Percentiles rank a stretch among this genome's conserved stretches.
phyloP scores from a whole-genome alignment of 1,140 invertebrate species.

The Bombus cullumanus region DNA sequence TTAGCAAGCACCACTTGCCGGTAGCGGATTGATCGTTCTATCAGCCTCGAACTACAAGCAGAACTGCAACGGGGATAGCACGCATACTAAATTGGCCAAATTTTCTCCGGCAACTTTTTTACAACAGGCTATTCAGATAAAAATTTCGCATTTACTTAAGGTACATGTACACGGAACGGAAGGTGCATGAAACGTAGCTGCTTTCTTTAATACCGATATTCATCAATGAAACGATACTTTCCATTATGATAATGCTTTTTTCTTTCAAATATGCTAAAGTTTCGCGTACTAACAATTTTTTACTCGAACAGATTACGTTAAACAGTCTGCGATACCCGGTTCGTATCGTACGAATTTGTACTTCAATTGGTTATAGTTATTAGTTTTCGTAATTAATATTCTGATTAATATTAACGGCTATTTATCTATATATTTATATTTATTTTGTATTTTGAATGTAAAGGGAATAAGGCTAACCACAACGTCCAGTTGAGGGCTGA shows the following conservation, averaged over 20 bases:
- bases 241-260: background rate
- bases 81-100: slow-evolving; percentile 7
- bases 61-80: background rate
- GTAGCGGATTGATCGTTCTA: slow-evolving; percentile 48
- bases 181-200: background rate
- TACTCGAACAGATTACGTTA: too few relatives aligned
- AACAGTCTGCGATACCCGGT: accelerated
- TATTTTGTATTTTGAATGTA: too few relatives aligned
- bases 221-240: background rate
- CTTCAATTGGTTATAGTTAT: too few relatives aligned
- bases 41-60: slow-evolving; percentile 19
- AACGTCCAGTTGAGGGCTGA: too few relatives aligned
- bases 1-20: slow-evolving; percentile 31
- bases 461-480: too few relatives aligned
- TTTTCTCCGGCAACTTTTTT: background rate
- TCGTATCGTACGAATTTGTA: too few relatives aligned
- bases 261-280: too few relatives aligned
- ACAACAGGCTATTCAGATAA: background rate
- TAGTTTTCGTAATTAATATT: too few relatives aligned
- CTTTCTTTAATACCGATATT: too few relatives aligned
- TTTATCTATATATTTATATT: too few relatives aligned
- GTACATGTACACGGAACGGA: background rate
- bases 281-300: too few relatives aligned
- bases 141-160: background rate
- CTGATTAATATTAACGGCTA: too few relatives aligned